These are phyloP conservation scores for Axis porcinus DNA, from an alignment of 2,113 vertebrate species.

Conservation along the genomic window DNA sequence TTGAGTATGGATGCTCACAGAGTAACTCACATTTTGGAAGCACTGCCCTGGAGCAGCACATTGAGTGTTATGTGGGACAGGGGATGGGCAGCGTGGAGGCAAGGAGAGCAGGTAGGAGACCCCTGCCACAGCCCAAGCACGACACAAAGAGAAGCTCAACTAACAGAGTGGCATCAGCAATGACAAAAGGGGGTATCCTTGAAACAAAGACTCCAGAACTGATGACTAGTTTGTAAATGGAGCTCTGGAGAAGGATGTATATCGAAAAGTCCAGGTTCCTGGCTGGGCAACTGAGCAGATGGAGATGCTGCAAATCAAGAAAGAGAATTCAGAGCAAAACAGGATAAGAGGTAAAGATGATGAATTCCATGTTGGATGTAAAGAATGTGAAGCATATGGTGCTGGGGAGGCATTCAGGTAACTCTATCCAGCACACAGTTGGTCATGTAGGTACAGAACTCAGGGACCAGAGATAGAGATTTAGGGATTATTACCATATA, in stretches of 20 bases:
- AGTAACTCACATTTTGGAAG: background rate
- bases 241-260: constrained; percentile 20
- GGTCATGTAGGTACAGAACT: background rate
- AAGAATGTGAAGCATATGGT: background rate
- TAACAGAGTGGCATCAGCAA: background rate
- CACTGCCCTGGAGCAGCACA: background rate
- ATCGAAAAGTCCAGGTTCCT: constrained; percentile 33
- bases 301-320: constrained; percentile 11
- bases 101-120: background rate
- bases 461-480: background rate
- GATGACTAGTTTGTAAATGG: background rate
- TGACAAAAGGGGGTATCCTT: background rate
- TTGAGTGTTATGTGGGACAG: background rate
- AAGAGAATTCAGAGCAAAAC: constrained; percentile 20
- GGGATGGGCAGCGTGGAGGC: background rate
- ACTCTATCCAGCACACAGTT: background rate
- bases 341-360: constrained; percentile 6
- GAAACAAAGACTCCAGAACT: background rate
- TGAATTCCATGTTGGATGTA: background rate
- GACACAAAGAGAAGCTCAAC: background rate
- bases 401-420: background rate
- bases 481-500: background rate
- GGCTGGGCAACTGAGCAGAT: constrained; percentile 32
- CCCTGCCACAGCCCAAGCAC: background rate
- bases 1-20: background rate